A percentile compares a stretch with the other conserved stretches of the same genome.
phyloP scores from a whole-genome alignment of 2,888 invertebrate genomes.

The Scaeva pyrastri region DNA sequence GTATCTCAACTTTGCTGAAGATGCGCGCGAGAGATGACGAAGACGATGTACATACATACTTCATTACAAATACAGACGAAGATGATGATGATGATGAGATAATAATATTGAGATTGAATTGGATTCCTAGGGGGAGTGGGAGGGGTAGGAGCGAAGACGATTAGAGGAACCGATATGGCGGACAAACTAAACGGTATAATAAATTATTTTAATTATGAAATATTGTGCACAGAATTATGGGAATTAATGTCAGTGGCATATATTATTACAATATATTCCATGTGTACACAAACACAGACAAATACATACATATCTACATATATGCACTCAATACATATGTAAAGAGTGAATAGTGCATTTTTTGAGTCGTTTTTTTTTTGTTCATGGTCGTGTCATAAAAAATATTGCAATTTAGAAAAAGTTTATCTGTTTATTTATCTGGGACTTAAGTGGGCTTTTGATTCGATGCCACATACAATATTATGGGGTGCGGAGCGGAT shows the following conservation, averaged over 20 bases:
- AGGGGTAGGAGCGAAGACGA: neutral
- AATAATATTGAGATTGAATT: constrained; percentile 29
- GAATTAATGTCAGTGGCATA: constrained; percentile 68
- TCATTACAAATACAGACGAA: too few species aligned
- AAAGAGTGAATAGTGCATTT: constrained; percentile 19
- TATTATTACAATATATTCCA: constrained; percentile 33
- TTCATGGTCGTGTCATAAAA: constrained; percentile 24
- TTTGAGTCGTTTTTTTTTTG: constrained; percentile 7
- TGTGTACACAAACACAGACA: neutral
- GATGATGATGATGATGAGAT: constrained; percentile 18
- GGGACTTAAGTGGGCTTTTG: constrained; percentile 19
- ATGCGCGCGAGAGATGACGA: constrained; percentile 13
- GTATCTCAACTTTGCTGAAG: constrained; percentile 19
- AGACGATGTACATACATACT: neutral
- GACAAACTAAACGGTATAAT: constrained; percentile 67
- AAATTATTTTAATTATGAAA: constrained; percentile 71
- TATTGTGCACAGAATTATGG: constrained; percentile 64
- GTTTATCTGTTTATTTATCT: neutral
- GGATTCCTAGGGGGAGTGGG: too few species aligned
- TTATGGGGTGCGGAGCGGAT: constrained; percentile 46
- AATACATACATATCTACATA: neutral
- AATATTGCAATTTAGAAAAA: constrained; percentile 10
- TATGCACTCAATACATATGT: neutral
- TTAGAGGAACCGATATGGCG: too few species aligned
- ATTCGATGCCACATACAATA: neutral